Conservation (phyloP, 2,888 invertebrate genomes). For the Diarsia dahlii region DNA sequence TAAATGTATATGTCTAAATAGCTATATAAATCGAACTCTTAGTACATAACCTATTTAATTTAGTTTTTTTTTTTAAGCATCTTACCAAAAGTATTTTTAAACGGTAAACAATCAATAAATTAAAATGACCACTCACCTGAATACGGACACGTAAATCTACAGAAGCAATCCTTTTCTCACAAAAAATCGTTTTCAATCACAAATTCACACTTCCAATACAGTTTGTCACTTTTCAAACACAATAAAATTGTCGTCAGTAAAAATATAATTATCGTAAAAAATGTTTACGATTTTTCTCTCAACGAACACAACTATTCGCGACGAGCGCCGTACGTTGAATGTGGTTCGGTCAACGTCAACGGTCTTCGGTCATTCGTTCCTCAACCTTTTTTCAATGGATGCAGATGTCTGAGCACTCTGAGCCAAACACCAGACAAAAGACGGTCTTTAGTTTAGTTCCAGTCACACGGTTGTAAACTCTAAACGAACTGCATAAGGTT, state of each 20-base stretch:
- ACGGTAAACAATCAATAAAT: not conserved
- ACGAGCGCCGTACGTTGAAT: conserved; percentile 47
- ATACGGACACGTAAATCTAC: conserved; percentile 3
- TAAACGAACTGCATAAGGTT: rapidly evolving
- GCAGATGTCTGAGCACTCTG: conserved; percentile 70
- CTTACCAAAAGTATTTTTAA: not conserved
- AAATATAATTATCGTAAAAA: conserved; percentile 35
- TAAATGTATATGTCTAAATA: too few relatives aligned
- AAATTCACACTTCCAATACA: conserved; percentile 30
- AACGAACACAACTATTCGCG: conserved; percentile 3
- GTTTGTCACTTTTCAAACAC: conserved; percentile 32
- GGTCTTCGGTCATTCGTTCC: conserved; percentile 44
- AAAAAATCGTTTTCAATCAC: conserved; percentile 28
- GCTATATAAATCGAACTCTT: not conserved
- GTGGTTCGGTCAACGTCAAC: conserved; percentile 34
- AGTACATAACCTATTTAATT: too few relatives aligned
- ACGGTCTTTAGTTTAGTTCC: conserved; percentile 21
- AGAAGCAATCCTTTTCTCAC: conserved; percentile 51
- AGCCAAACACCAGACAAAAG: conserved; percentile 24
- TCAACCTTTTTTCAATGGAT: conserved; percentile 70
- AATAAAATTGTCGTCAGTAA: conserved; percentile 15
- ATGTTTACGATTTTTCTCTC: conserved; percentile 9
- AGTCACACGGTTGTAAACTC: conserved; percentile 46
- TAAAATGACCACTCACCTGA: conserved; percentile 13
- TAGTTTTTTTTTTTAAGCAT: not conserved